A percentile compares a stretch with the other conserved stretches of the same genome.
Conservation (phyloP, 64 coral and sea anemone genomes). For the Hydrozoanthus tunicans region DNA sequence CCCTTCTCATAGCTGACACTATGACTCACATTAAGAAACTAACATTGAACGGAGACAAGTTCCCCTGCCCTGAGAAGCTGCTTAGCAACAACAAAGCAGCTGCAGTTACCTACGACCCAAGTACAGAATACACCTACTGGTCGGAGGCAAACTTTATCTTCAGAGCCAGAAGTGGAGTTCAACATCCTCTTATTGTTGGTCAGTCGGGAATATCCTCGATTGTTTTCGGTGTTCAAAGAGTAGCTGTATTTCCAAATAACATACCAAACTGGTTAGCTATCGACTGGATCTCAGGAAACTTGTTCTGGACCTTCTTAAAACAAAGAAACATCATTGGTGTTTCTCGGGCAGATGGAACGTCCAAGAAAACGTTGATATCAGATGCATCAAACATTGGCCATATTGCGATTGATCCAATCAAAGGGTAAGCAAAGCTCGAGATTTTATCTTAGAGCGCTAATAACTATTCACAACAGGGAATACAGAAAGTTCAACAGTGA, state of each 20-base stretch:
- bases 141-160: slow-evolving; percentile 19
- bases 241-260: not conserved
- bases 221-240: not conserved
- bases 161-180: not conserved
- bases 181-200: no score
- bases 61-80: not conserved
- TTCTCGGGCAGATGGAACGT: slow-evolving; percentile 32
- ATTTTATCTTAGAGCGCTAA: no score
- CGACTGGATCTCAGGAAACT: slow-evolving; percentile 38
- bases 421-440: slow-evolving; percentile 5
- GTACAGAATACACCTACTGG: slow-evolving; percentile 34
- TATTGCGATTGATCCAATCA: slow-evolving; percentile 37
- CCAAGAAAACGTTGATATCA: slow-evolving; percentile 31
- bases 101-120: slow-evolving; percentile 15
- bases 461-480: no score
- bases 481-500: no score
- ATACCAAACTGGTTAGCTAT: slow-evolving; percentile 19
- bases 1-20: slow-evolving; percentile 8
- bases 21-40: not conserved
- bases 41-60: not conserved
- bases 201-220: not conserved
- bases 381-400: slow-evolving; percentile 20
- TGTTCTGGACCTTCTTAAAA: slow-evolving; percentile 1
- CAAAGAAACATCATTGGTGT: not conserved
- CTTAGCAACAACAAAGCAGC: slow-evolving; percentile 2